Percentiles rank a stretch among this genome's conserved stretches.
phyloP scores from a whole-genome alignment of 2,888 invertebrate species.

The Acanthopleura granulata region DNA sequence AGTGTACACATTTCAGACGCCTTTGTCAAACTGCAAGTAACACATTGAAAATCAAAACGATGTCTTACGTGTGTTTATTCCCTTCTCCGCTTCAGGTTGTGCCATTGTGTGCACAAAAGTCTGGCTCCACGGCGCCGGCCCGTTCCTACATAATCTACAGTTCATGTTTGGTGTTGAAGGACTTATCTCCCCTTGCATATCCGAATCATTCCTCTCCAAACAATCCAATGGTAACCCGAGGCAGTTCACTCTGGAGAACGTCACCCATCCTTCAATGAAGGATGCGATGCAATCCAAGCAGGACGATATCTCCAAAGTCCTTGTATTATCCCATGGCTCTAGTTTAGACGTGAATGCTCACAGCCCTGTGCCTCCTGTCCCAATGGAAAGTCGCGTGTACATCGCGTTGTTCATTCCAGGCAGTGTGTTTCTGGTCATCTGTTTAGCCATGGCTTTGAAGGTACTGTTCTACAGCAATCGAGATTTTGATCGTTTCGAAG shows the following conservation, averaged over 20 bases:
- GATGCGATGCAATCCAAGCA: too few species aligned
- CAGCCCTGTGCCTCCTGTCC: background rate
- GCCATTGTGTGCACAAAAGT: background rate
- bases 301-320: too few species aligned
- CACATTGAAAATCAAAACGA: too few species aligned
- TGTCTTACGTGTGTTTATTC: background rate
- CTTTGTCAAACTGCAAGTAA: too few species aligned
- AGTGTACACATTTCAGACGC: too few species aligned
- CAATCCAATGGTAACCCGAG: background rate
- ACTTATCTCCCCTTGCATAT: slow-evolving; percentile 35
- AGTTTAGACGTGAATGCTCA: background rate
- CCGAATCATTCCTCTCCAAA: slow-evolving; percentile 32
- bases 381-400: slow-evolving; percentile 15
- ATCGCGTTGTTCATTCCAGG: slow-evolving; percentile 22
- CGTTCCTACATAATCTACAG: background rate
- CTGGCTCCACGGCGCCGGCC: background rate
- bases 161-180: slow-evolving; percentile 22
- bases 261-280: too few species aligned
- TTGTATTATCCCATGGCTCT: too few species aligned
- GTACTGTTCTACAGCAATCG: background rate
- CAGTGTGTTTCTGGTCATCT: background rate
- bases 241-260: background rate
- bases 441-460: slow-evolving; percentile 18
- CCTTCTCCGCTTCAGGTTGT: background rate
- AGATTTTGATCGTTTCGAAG: background rate